A percentile compares a stretch with the other conserved stretches of the same genome.
Conservation (phyloP, 2,113 vertebrate genomes). For the Ploceus nigricollis region DNA sequence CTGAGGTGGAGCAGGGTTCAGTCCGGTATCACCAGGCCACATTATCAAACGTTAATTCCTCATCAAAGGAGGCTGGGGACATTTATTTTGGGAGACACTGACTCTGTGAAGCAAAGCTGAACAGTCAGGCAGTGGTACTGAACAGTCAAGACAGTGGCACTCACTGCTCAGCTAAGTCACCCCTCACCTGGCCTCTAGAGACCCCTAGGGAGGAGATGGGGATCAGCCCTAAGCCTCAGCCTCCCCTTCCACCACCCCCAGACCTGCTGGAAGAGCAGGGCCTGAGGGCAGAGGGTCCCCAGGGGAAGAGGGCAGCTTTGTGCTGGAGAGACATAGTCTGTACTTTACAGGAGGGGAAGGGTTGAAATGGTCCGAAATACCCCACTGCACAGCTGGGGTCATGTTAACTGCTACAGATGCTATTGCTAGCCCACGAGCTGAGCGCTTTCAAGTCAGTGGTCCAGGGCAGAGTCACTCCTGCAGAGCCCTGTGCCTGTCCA, state of each 20-base stretch:
- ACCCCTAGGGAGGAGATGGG: background rate
- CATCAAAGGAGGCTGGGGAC: background rate
- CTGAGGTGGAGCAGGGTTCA: background rate
- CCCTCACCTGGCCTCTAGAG: background rate
- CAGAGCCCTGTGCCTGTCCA: background rate
- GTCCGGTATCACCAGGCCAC: background rate
- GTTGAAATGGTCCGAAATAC: background rate
- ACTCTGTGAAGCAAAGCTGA: background rate
- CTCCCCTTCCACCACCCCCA: background rate
- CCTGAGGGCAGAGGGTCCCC: background rate
- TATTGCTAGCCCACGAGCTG: slow-evolving; percentile 9
- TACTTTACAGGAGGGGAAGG: background rate
- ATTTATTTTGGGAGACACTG: background rate
- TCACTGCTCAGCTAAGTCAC: background rate
- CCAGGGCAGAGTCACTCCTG: background rate
- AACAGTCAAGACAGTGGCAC: background rate
- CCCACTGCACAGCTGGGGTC: background rate
- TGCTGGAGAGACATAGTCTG: background rate
- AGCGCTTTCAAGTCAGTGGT: background rate
- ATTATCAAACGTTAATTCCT: background rate
- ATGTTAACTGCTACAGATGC: slow-evolving; percentile 37
- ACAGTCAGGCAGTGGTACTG: background rate
- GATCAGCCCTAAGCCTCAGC: background rate
- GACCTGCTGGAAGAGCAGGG: background rate
- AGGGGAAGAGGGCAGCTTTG: background rate